Evolutionary conservation across 2,797 vertebrate species (phyloP).

Genomic region (Oceanodroma leucorhoa): DNA sequence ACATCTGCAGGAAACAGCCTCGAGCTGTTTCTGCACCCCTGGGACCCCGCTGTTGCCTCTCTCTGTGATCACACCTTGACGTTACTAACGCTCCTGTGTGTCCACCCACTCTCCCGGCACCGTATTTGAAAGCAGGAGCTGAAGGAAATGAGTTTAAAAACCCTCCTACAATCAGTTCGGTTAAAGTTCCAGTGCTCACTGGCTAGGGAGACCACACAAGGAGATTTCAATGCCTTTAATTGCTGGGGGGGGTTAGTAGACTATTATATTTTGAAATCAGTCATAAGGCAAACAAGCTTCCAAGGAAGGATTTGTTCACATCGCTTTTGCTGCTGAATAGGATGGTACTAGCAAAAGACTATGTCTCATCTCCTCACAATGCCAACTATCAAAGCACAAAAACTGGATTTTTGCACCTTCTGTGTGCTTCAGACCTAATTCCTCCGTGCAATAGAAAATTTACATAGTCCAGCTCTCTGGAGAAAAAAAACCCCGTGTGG

Average conservation of each 20-base stretch:
- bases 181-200: background rate
- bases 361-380: background rate
- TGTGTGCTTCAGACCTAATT: background rate
- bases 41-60: background rate
- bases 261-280: background rate
- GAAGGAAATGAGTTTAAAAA: background rate
- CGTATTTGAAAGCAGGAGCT: fast-evolving
- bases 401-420: background rate
- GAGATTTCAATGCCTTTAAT: background rate
- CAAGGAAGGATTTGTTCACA: background rate
- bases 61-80: background rate
- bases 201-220: no score
- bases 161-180: background rate
- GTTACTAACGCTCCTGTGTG: background rate
- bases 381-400: background rate
- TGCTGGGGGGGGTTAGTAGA: background rate
- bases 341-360: background rate
- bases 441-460: background rate
- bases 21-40: fast-evolving
- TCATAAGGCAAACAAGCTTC: background rate
- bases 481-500: background rate
- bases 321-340: background rate
- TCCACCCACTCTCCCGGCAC: background rate
- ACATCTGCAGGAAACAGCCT: constrained; percentile 3
- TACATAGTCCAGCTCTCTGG: background rate